Evolutionary conservation across 2,113 vertebrate species (phyloP).

Genomic region (Illadopsis cleaveri): DNA sequence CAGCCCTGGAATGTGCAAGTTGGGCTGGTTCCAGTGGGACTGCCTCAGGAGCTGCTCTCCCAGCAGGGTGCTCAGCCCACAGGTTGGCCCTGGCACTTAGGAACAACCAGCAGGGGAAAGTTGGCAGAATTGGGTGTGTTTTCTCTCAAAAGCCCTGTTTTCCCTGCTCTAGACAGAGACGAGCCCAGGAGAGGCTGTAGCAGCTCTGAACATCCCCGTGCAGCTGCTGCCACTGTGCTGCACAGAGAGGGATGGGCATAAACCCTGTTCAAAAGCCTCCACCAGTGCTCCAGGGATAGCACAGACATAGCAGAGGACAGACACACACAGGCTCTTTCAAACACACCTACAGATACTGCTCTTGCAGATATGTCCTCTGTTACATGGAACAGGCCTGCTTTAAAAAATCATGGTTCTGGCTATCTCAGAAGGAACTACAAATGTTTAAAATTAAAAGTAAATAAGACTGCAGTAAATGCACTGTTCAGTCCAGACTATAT

Average conservation of each 20-base stretch:
- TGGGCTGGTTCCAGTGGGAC: background rate
- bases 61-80: background rate
- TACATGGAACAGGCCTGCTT: background rate
- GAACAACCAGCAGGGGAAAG: background rate
- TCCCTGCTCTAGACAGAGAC: background rate
- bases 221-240: background rate
- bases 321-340: background rate
- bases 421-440: background rate
- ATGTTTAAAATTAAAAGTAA: background rate
- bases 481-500: background rate
- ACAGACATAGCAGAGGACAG: background rate
- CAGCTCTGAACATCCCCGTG: background rate
- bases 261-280: background rate
- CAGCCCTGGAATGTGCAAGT: background rate
- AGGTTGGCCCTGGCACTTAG: background rate
- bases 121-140: accelerated
- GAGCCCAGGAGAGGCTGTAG: background rate
- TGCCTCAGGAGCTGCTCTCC: background rate
- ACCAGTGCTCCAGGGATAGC: background rate
- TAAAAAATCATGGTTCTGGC: background rate
- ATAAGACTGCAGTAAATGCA: background rate
- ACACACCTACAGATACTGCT: background rate
- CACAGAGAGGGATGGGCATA: background rate
- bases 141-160: background rate
- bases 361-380: background rate